phyloP scores from a whole-genome alignment of 2,888 invertebrate species.

The Drosophila prolongata region DNA sequence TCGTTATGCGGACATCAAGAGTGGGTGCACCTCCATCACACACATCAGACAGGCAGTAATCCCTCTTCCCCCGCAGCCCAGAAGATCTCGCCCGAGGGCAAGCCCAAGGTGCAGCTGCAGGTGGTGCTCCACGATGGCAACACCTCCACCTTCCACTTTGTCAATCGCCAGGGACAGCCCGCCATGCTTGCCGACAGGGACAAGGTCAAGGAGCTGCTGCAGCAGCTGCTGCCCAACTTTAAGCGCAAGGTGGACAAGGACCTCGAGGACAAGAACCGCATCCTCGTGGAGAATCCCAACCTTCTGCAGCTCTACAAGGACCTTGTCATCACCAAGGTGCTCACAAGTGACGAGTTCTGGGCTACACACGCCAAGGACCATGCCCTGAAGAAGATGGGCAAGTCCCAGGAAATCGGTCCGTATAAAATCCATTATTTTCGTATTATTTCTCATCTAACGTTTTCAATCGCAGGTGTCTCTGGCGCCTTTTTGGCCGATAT shows the following conservation, averaged over 20 bases:
- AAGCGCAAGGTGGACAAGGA: slow-evolving; percentile 96
- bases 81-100: slow-evolving; percentile 98
- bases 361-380: slow-evolving; percentile 93
- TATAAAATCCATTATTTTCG: slow-evolving; percentile 1
- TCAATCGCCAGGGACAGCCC: slow-evolving; percentile 92
- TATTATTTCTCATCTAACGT: not conserved
- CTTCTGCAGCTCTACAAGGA: slow-evolving; percentile 97
- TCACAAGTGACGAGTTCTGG: slow-evolving; percentile 99
- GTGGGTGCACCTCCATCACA: slow-evolving; percentile 85
- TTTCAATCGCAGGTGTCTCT: slow-evolving; percentile 86
- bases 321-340: slow-evolving; percentile 97
- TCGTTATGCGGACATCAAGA: slow-evolving; percentile 97
- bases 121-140: slow-evolving; percentile 96
- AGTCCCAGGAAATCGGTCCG: slow-evolving; percentile 93
- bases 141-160: slow-evolving; percentile 98
- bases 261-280: slow-evolving; percentile 94
- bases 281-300: slow-evolving; percentile 95
- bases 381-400: slow-evolving; percentile 89
- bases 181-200: slow-evolving; percentile 96
- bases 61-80: slow-evolving; percentile 87
- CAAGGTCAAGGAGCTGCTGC: slow-evolving; percentile 95
- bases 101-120: slow-evolving; percentile 99
- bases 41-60: too few relatives aligned
- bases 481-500: slow-evolving; percentile 95
- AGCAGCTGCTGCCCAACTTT: slow-evolving; percentile 96